Conservation (phyloP, 2,113 vertebrate genomes). For the Plotosus lineatus region DNA sequence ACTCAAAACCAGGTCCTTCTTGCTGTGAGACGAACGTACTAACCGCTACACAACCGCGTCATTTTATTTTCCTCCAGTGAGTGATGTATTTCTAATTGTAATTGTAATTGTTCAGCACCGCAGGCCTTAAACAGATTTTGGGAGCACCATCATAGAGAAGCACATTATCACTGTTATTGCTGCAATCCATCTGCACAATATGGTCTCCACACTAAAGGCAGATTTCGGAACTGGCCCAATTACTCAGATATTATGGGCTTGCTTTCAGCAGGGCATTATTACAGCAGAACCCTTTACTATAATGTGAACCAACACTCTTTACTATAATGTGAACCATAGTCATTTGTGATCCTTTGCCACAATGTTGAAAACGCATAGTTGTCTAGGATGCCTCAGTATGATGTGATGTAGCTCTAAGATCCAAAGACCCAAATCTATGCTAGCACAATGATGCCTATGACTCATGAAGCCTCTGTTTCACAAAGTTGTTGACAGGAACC, state of each 20-base stretch:
- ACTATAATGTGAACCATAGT: background rate
- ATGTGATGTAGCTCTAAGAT: background rate
- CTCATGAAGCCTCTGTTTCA: background rate
- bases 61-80: too few relatives aligned
- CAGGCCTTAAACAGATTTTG: background rate
- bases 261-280: background rate
- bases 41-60: too few relatives aligned
- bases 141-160: background rate
- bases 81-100: too few relatives aligned
- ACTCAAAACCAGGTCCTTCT: too few relatives aligned
- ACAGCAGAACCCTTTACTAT: background rate
- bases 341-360: background rate
- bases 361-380: background rate
- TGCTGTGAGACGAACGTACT: too few relatives aligned
- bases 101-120: background rate
- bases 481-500: background rate
- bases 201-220: background rate
- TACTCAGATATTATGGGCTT: background rate
- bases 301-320: background rate
- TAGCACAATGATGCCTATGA: background rate
- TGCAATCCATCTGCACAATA: background rate
- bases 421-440: background rate
- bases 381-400: background rate
- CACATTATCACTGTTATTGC: conserved; percentile 2
- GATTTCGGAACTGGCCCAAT: background rate